A percentile compares a stretch with the other conserved stretches of the same genome.
Evolutionary conservation across 2,797 vertebrate genomes (phyloP).

Genomic region (Arremon brunneinucha): DNA sequence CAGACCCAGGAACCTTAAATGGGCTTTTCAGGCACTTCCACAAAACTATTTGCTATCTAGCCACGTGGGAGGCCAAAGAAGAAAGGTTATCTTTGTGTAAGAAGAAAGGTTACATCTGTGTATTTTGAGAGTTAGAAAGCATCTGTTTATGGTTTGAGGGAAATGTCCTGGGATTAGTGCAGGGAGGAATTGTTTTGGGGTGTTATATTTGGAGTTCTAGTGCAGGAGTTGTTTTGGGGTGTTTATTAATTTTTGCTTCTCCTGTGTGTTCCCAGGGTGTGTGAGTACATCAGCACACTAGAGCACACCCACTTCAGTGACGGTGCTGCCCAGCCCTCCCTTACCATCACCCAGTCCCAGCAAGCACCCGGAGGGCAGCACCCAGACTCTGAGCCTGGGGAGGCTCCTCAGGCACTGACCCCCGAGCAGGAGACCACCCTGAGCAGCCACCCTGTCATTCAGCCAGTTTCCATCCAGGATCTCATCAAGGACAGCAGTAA

Average conservation of each 20-base stretch:
- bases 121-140: not conserved
- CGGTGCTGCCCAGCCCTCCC: slow-evolving; percentile 77
- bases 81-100: not conserved
- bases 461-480: slow-evolving; percentile 90
- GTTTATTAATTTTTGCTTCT: not conserved
- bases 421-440: slow-evolving; percentile 78
- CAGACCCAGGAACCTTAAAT: not conserved
- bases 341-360: slow-evolving; percentile 87
- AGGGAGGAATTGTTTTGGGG: not conserved
- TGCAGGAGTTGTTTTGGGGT: not conserved
- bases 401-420: slow-evolving; percentile 63
- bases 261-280: slow-evolving; percentile 80
- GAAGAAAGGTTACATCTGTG: not conserved
- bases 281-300: slow-evolving; percentile 91
- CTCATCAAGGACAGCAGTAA: slow-evolving; percentile 85
- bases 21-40: not conserved
- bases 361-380: slow-evolving; percentile 66
- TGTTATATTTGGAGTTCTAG: not conserved
- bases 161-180: not conserved
- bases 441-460: slow-evolving; percentile 82
- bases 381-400: slow-evolving; percentile 46
- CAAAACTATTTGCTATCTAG: not conserved
- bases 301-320: slow-evolving; percentile 96
- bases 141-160: not conserved
- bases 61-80: not conserved